Base-by-base conservation (phyloP, 2,888 invertebrate genomes). In the Augiades crinisus region DNA sequence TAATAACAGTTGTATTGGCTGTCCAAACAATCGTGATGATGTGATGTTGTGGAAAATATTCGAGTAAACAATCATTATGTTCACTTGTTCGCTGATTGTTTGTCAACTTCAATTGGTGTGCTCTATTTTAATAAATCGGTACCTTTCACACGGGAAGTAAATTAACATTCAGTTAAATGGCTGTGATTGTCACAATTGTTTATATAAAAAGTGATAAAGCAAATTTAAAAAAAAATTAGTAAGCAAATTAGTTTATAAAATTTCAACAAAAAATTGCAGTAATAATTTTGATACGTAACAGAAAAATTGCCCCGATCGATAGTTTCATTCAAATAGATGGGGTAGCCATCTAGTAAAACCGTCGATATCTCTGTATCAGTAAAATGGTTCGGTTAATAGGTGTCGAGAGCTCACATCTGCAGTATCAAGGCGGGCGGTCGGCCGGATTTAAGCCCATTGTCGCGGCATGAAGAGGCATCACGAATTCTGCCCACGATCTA, bases 401-500 rank as follows among this genome's bases (percentile, higher is more conserved):
- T 65, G 68, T 62, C 58, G 68, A 65, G 67, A 64, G 69, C 68
- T 75, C 71, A 63, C 73, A 72, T 79, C 73, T 81, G 75, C 72
- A 76, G 71, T 68, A 65, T 64, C 63, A 57, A 60, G 61, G 63
- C 61, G 63, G 68, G 65, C 71, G 62, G 62, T 63, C 61, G 63
- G 68, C 64, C 72, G 62, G 63, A 50, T 68, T 68, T 81, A 81
- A 81, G 80, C 80, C 81, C 75, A 78, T 81, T 83, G 82, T 86
- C 78, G 77, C 69, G 68, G 67, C 66, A 69, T 34, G 43, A 50
- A 30, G 60, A 70, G 72, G 64, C 78, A 85, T 85, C 83, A 77
- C 62, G 70, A 72, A 86, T 88, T 87, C 86, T 67, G 66, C 68
- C 67, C 85, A 83, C 86, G 85, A 80, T 76, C 75, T 72, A 67